phyloP scores from a whole-genome alignment of 2,797 vertebrate species.

The Spinus pinus region DNA sequence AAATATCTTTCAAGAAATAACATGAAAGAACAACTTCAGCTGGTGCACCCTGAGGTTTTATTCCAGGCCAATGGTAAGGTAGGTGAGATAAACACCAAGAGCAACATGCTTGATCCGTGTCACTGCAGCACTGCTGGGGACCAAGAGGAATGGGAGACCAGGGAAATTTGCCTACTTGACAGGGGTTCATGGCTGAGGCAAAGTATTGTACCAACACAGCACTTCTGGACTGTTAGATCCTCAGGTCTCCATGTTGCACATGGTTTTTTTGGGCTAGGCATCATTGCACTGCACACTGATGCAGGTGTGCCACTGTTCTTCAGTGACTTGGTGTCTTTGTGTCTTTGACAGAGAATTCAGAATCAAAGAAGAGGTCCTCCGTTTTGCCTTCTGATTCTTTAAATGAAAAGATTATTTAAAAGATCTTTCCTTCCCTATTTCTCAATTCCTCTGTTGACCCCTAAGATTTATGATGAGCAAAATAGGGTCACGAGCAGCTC shows the following conservation, averaged over 20 bases:
- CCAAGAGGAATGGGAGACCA: not conserved
- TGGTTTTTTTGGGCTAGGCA: not conserved
- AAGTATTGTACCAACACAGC: not conserved
- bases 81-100: not conserved
- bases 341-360: not conserved
- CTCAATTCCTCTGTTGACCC: not conserved
- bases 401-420: not conserved
- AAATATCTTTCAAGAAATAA: not conserved
- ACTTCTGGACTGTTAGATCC: not conserved
- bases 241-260: accelerated
- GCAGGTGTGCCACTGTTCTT: not conserved
- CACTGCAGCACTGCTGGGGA: not conserved
- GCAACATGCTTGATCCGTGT: accelerated
- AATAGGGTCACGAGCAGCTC: not conserved
- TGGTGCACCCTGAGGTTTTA: not conserved
- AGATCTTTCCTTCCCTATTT: not conserved
- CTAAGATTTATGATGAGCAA: not conserved
- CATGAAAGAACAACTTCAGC: not conserved
- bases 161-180: not conserved
- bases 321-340: not conserved
- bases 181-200: not conserved
- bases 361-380: not conserved
- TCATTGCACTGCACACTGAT: not conserved
- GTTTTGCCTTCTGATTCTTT: not conserved
- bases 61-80: not conserved